Base-by-base conservation (phyloP, 1,140 invertebrate species). In the Caenorhabditis briggsae region DNA sequence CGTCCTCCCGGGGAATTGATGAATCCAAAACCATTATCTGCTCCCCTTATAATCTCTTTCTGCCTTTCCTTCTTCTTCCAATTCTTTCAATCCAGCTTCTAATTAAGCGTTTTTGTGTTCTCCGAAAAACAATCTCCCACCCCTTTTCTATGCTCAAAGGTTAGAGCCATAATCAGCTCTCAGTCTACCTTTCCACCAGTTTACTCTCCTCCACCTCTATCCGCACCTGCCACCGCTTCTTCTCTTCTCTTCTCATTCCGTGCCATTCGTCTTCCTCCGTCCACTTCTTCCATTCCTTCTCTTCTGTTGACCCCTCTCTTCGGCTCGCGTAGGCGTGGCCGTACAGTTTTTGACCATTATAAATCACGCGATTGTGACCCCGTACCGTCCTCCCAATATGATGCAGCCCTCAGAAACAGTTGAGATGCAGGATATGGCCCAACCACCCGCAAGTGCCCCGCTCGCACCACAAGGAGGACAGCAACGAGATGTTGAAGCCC, bases 371-470 rank as follows among this genome's bases (percentile, higher is more conserved):
- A 43, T 46, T 18, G 64, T 70, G 64, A 50, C 70, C 70, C 70
- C 46, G 43, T 78, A 78, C 46, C 46, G 6, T 78, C 46, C 43
- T n/a, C 18, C 70, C 18, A n/a, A n/a, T 78, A 48, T 78, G 46
- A 78, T 78, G 46, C 46, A 50, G 46, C 18, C 46, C 18, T 78
- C 46, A 78, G 70, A 78, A 78, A 78, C 46, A 78, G 70, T 78
- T 78, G 70, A 78, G 70, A 78, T 78, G 46, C 70, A 78, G 70
- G 70, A 50, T 20, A 48, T 78, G 70, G 46, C 70, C 5, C 70
- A 78, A 50, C 20, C 70, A 8, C 8, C 46, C 46, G 43, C 20
- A 11, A 33, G 33, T 33, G 33, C 33, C 33, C 33, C 33, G 33
- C 33, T 33, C 33, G 18, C 70, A 2, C 70, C 43, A 25, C 20